phyloP scores from a whole-genome alignment of 2,113 vertebrate genomes.

The Anarrhichthys ocellatus region DNA sequence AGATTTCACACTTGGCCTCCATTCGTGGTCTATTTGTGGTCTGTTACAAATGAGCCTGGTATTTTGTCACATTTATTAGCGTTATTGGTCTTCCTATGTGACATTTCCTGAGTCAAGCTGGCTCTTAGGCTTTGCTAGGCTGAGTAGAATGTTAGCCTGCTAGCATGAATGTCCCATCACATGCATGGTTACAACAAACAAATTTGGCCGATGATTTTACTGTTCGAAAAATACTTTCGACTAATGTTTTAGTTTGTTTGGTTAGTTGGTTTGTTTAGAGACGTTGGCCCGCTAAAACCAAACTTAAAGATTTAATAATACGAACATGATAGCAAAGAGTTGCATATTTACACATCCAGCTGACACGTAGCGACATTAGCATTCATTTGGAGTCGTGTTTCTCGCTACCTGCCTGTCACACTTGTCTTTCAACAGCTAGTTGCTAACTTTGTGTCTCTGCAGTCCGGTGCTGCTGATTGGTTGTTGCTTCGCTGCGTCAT shows the following conservation, averaged over 20 bases:
- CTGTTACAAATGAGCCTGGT: background rate
- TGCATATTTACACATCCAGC: background rate
- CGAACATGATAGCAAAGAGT: background rate
- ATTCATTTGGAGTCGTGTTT: background rate
- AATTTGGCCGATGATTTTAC: background rate
- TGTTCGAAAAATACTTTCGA: background rate
- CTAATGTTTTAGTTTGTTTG: no score
- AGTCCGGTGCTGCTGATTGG: no score
- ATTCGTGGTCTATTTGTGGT: background rate
- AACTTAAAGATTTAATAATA: background rate
- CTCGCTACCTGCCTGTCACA: no score
- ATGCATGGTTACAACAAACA: background rate
- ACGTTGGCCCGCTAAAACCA: background rate
- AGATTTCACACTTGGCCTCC: slow-evolving; percentile 1
- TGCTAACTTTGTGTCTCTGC: background rate
- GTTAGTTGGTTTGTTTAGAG: no score
- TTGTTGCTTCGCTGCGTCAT: no score
- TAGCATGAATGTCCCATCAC: background rate
- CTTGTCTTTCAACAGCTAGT: background rate
- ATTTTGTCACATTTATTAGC: background rate
- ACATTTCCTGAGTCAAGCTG: background rate
- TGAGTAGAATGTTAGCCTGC: background rate
- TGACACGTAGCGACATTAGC: background rate
- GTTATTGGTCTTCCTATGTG: background rate
- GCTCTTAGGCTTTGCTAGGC: background rate